Percentiles rank a stretch among this genome's conserved stretches.
Evolutionary conservation across 2,888 invertebrate species (phyloP).

Genomic region (Drosophila flavopinicola): DNA sequence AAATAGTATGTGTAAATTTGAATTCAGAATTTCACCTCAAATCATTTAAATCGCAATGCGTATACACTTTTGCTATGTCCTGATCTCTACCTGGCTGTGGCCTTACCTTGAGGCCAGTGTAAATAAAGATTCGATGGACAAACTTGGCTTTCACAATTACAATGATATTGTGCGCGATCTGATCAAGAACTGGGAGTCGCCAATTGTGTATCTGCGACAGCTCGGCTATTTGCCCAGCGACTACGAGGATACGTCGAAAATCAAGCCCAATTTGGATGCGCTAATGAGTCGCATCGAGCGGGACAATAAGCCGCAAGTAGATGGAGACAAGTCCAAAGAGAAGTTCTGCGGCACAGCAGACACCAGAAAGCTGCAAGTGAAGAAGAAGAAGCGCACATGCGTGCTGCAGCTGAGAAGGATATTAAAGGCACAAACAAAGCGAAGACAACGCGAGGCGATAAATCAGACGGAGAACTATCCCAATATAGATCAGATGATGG

Average conservation of each 20-base stretch:
- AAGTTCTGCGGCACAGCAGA: neutral
- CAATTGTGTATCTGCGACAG: slow-evolving; percentile 50
- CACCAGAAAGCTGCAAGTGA: neutral
- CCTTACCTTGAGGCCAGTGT: neutral
- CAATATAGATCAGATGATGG: slow-evolving; percentile 25
- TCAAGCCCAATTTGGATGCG: slow-evolving; percentile 60
- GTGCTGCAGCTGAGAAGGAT: neutral
- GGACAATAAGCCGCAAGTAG: slow-evolving; percentile 6
- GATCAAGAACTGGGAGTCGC: slow-evolving; percentile 64
- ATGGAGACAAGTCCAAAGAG: neutral
- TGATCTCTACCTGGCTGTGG: slow-evolving; percentile 3
- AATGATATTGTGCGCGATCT: slow-evolving; percentile 51
- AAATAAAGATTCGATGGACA: slow-evolving; percentile 20
- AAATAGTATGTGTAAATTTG: slow-evolving; percentile 6
- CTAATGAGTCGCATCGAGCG: slow-evolving; percentile 50
- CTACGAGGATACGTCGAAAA: slow-evolving; percentile 56
- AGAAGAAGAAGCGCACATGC: too few relatives aligned
- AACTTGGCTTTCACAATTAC: slow-evolving; percentile 37
- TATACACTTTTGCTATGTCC: slow-evolving; percentile 24
- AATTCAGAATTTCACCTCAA: neutral
- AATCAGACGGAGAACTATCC: slow-evolving; percentile 10
- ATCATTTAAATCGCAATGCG: slow-evolving; percentile 30
- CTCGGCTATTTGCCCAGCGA: slow-evolving; percentile 59
- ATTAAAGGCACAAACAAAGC: neutral
- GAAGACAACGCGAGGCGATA: neutral